phyloP scores from a whole-genome alignment of 2,797 vertebrate genomes.

The Acanthis flammea region DNA sequence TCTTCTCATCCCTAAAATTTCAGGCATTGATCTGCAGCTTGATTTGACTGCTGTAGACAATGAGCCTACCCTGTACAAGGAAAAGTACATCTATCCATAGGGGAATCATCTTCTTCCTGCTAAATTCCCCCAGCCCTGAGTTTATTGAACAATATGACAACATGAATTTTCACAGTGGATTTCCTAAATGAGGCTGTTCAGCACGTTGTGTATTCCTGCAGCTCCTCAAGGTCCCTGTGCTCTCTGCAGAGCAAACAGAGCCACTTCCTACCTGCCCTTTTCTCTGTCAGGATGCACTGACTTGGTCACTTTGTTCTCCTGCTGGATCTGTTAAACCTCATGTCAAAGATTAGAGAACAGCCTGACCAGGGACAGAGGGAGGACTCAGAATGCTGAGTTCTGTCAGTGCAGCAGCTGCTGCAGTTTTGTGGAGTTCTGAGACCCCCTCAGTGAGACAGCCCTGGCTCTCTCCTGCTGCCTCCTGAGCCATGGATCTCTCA shows the following conservation, averaged over 20 bases:
- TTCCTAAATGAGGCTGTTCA: neutral
- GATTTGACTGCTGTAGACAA: neutral
- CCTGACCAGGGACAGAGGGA: neutral
- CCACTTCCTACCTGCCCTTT: neutral
- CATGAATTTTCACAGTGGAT: conserved; percentile 56
- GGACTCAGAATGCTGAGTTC: neutral
- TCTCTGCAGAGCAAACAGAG: neutral
- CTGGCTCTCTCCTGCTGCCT: neutral
- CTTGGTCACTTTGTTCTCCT: neutral
- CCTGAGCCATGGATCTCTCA: neutral
- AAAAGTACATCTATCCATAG: neutral
- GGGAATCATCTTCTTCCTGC: neutral
- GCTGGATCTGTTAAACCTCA: neutral
- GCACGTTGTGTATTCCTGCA: neutral
- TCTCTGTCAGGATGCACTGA: rapidly evolving
- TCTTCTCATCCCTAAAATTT: neutral
- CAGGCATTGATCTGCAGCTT: neutral
- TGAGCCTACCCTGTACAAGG: neutral
- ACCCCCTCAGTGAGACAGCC: neutral
- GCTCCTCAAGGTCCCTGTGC: neutral
- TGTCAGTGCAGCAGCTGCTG: neutral
- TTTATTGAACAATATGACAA: neutral
- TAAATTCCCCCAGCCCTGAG: conserved; percentile 22
- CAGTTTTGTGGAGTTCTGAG: neutral
- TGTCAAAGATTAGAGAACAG: neutral